Percentiles rank a stretch among this genome's conserved stretches.
Conservation (phyloP, 2,113 vertebrate genomes). For the Rallus limicola region DNA sequence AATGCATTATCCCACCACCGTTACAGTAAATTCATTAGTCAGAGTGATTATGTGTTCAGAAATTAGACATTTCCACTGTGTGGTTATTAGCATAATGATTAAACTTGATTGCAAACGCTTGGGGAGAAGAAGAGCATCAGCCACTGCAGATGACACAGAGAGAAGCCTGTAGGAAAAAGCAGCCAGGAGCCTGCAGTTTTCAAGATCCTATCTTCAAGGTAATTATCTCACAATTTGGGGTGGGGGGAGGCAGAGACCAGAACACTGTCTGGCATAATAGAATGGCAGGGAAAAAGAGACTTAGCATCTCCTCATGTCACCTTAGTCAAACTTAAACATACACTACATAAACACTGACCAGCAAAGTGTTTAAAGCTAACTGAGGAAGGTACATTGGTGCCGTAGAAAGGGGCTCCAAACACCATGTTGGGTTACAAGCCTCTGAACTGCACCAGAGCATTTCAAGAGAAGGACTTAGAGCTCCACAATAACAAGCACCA, state of each 20-base stretch:
- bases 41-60: not conserved
- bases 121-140: not conserved
- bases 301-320: not conserved
- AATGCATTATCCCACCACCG: not conserved
- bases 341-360: not conserved
- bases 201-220: not conserved
- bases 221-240: not conserved
- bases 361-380: not conserved
- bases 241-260: not conserved
- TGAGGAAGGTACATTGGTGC: not conserved
- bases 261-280: not conserved
- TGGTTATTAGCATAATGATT: not conserved
- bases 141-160: not conserved
- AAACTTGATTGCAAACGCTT: not conserved
- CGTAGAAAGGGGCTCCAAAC: not conserved
- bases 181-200: not conserved
- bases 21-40: not conserved
- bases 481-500: not conserved
- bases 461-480: not conserved
- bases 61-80: not conserved
- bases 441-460: rapidly evolving
- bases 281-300: not conserved
- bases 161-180: not conserved
- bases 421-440: not conserved
- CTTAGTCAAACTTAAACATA: not conserved